These are phyloP conservation scores for Halcyon chelicuti DNA, from an alignment of 2,797 vertebrate species.

Conservation along the genomic window DNA sequence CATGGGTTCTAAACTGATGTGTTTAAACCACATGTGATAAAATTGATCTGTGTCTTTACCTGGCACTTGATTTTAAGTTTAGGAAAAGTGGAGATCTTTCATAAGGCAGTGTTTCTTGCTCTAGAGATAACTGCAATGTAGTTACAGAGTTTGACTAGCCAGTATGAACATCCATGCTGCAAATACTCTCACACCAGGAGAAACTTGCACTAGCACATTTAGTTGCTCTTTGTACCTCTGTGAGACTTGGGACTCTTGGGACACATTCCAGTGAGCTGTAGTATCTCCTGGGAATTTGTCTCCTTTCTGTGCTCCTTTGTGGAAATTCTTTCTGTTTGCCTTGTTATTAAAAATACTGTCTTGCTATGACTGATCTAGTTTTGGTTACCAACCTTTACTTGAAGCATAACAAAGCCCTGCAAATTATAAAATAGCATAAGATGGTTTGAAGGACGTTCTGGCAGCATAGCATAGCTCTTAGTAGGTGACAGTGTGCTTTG, in stretches of 20 bases:
- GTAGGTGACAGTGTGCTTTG: neutral
- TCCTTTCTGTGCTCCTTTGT: neutral
- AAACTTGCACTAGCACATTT: neutral
- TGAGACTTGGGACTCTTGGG: neutral
- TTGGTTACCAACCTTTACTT: neutral
- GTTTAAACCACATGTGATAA: neutral
- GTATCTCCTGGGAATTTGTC: neutral
- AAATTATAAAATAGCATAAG: neutral
- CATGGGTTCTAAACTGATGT: neutral
- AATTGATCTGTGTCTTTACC: neutral
- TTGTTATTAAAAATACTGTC: neutral
- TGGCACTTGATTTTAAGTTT: neutral
- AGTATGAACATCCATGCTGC: neutral
- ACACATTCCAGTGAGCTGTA: neutral
- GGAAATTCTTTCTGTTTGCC: neutral
- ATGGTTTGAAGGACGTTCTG: neutral
- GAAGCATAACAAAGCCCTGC: neutral
- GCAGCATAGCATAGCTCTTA: neutral
- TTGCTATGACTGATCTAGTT: neutral
- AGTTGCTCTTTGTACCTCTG: neutral
- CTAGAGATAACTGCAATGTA: neutral
- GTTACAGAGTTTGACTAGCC: neutral
- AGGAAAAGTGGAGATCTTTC: neutral
- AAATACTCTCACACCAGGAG: fast-evolving
- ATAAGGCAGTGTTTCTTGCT: neutral